These are phyloP conservation scores for Trematocara macrostoma DNA, from an alignment of 2,113 vertebrate species.

Conservation along the genomic window DNA sequence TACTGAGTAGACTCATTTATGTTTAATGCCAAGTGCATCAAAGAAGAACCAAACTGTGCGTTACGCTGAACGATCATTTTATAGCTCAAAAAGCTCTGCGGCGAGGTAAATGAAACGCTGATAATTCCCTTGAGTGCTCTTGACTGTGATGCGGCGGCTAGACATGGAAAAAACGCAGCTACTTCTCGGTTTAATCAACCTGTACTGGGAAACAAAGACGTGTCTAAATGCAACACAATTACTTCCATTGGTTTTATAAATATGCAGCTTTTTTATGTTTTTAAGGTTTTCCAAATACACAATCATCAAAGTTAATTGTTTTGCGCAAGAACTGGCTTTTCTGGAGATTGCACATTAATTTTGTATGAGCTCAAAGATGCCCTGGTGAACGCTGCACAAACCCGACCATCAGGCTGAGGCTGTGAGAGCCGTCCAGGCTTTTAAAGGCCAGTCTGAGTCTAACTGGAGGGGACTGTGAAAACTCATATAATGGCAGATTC, in stretches of 20 bases:
- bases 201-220: background rate
- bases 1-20: background rate
- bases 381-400: background rate
- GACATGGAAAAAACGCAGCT: background rate
- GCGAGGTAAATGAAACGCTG: background rate
- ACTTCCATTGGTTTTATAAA: background rate
- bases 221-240: background rate
- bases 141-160: background rate
- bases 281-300: background rate
- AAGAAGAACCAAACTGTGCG: background rate
- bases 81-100: background rate
- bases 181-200: background rate
- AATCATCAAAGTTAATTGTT: background rate
- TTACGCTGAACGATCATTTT: background rate
- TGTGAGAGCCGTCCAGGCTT: constrained; percentile 1
- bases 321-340: background rate
- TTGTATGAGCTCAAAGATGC: background rate
- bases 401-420: background rate
- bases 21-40: constrained; percentile 1
- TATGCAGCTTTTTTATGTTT: background rate
- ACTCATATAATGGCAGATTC: constrained; percentile 52
- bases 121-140: background rate
- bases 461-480: constrained; percentile 51
- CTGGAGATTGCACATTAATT: background rate
- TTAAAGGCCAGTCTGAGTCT: constrained; percentile 38